Evolutionary conservation across 2,113 vertebrate genomes (phyloP).

Genomic region (Perccottus glenii): DNA sequence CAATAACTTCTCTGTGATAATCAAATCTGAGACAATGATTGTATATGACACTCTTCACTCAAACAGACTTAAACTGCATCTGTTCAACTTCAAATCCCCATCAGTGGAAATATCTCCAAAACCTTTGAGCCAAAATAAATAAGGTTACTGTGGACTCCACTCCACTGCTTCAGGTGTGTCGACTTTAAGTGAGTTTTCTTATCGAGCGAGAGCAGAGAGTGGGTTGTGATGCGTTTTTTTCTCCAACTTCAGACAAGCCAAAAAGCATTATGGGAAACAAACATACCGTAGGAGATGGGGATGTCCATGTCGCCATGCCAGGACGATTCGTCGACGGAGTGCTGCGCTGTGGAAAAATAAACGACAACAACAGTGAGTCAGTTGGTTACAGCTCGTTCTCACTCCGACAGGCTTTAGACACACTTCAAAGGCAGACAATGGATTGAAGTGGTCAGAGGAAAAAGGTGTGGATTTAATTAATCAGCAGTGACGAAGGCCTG

Average conservation of each 20-base stretch:
- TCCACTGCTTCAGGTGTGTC: slow-evolving; percentile 4
- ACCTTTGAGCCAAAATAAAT: slow-evolving; percentile 4
- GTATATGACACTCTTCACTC: no score
- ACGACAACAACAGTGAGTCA: not conserved
- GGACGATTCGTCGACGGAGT: slow-evolving; percentile 77
- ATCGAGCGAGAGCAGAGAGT: slow-evolving; percentile 46
- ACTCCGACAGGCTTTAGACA: no score
- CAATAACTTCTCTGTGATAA: no score
- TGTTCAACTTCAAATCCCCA: slow-evolving; percentile 14
- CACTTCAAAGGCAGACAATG: not conserved
- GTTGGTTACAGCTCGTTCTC: no score
- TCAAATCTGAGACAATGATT: no score
- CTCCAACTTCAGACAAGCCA: not conserved
- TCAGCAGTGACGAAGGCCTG: slow-evolving; percentile 28
- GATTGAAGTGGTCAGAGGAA: slow-evolving; percentile 36
- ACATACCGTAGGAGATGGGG: slow-evolving; percentile 79
- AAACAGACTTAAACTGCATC: not conserved
- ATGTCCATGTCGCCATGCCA: slow-evolving; percentile 79
- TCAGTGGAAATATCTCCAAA: slow-evolving; percentile 12
- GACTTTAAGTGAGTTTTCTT: slow-evolving; percentile 33
- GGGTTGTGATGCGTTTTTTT: slow-evolving; percentile 2
- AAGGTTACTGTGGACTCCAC: slow-evolving; percentile 23
- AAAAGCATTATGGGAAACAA: slow-evolving; percentile 2
- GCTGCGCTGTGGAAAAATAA: slow-evolving; percentile 74
- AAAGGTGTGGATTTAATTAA: slow-evolving; percentile 49